These are phyloP conservation scores for Melospiza melodia DNA, from an alignment of 2,113 vertebrate species.

Conservation along the genomic window DNA sequence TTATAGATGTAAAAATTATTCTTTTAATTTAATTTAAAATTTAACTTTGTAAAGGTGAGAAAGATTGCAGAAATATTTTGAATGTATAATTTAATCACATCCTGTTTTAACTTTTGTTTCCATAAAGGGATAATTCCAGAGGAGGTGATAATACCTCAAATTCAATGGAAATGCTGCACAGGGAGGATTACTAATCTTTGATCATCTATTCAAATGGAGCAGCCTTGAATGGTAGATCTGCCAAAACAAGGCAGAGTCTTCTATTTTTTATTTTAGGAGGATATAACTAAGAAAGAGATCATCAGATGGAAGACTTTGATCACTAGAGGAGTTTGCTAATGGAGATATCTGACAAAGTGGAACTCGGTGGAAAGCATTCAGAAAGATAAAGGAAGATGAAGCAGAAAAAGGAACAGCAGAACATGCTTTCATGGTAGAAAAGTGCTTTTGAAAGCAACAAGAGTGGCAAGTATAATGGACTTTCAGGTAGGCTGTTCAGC, in stretches of 20 bases:
- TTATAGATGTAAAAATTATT: not conserved
- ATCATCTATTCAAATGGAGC: not conserved
- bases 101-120: not conserved
- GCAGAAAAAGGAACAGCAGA: not conserved
- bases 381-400: not conserved
- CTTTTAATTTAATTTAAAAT: not conserved
- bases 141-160: not conserved
- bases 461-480: not conserved
- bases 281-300: not conserved
- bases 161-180: not conserved
- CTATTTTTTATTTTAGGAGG: not conserved
- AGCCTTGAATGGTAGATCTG: not conserved
- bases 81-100: not conserved
- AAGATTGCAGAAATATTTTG: not conserved
- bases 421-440: not conserved
- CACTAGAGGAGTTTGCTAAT: not conserved
- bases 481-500: not conserved
- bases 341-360: not conserved
- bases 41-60: not conserved
- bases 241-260: not conserved
- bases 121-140: not conserved
- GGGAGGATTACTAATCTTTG: not conserved
- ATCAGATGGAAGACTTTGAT: not conserved
- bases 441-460: not conserved
- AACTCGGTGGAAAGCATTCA: not conserved